These are phyloP conservation scores for Pterocles burchelli DNA, from an alignment of 2,113 vertebrate species.

Conservation along the genomic window DNA sequence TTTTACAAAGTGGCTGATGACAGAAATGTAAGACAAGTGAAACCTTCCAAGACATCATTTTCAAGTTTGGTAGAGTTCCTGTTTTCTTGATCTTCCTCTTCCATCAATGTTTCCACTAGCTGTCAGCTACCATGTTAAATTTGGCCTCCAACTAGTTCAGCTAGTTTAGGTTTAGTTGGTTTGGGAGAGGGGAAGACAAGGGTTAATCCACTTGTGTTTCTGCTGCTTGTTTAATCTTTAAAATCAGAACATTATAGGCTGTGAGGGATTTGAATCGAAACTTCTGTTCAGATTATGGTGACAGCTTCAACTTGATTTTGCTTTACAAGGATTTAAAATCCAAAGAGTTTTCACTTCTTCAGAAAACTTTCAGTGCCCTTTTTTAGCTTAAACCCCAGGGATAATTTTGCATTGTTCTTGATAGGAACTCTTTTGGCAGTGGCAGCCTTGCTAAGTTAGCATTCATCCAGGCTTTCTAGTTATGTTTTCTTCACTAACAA, in stretches of 20 bases:
- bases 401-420: constrained; percentile 23
- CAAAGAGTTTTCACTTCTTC: constrained; percentile 52
- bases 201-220: constrained; percentile 53
- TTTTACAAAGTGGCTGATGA: not conserved
- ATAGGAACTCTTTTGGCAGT: not conserved
- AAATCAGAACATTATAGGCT: constrained; percentile 51
- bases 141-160: not conserved
- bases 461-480: not conserved
- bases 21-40: not conserved
- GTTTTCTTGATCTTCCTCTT: not conserved
- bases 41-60: not conserved
- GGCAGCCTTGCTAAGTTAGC: not conserved
- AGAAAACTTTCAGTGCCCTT: not conserved
- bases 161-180: not conserved
- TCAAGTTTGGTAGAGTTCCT: not conserved
- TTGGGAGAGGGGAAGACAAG: not conserved
- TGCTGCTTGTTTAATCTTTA: constrained; percentile 72
- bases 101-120: not conserved
- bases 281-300: not conserved
- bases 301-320: constrained; percentile 57
- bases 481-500: not conserved
- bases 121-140: not conserved
- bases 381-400: constrained; percentile 32
- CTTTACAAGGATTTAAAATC: constrained; percentile 68
- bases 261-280: constrained; percentile 68